phyloP scores from a whole-genome alignment of 2,797 vertebrate species.

The Fundulus diaphanus region DNA sequence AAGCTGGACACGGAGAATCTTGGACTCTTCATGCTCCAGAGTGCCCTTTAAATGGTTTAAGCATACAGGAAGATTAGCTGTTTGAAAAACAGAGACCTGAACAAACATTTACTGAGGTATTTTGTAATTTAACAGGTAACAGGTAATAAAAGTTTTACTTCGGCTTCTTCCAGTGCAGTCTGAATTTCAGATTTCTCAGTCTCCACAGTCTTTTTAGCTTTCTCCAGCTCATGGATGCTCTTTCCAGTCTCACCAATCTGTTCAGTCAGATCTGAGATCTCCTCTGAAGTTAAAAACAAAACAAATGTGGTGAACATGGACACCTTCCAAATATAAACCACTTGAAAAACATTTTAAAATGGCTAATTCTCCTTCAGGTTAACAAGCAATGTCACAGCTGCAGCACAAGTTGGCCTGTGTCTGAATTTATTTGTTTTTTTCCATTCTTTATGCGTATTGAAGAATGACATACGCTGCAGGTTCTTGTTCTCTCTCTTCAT shows the following conservation, averaged over 20 bases:
- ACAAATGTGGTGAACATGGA: background rate
- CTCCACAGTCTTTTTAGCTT: conserved; percentile 85
- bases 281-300: conserved; percentile 75
- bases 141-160: conserved; percentile 68
- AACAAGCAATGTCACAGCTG: too few relatives aligned
- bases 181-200: conserved; percentile 86
- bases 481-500: conserved; percentile 69
- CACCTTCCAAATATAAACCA: background rate
- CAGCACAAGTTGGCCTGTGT: background rate
- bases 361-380: background rate
- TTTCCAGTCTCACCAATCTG: conserved; percentile 87
- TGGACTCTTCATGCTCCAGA: conserved; percentile 90
- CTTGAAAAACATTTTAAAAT: background rate
- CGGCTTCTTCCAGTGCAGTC: conserved; percentile 87
- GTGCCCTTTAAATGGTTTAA: conserved; percentile 77
- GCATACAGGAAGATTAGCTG: background rate
- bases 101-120: background rate
- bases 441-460: background rate
- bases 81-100: background rate
- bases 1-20: conserved; percentile 88
- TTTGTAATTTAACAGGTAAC: background rate
- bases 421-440: background rate
- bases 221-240: conserved; percentile 88
- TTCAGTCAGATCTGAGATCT: conserved; percentile 89
- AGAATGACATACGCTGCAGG: conserved; percentile 27